Evolutionary conservation across 2,797 vertebrate genomes (phyloP).

Genomic region (Mormyrops boulengeri): DNA sequence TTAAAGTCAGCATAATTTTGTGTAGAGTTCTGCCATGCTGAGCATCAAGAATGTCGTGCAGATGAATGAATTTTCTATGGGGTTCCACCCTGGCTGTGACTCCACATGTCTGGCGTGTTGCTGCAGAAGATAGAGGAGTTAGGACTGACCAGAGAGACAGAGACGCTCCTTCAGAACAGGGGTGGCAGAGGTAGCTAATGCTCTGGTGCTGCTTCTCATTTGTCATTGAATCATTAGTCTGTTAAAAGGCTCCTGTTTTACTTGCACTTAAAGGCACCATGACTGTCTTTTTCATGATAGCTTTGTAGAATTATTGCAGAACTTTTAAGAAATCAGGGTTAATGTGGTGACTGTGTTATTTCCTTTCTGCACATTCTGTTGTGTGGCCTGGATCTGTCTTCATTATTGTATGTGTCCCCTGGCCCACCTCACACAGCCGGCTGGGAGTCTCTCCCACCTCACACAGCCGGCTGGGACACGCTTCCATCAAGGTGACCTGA

Average conservation of each 20-base stretch:
- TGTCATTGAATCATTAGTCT: background rate
- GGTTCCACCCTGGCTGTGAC: background rate
- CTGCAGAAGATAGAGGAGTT: background rate
- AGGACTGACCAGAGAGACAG: background rate
- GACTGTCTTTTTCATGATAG: slow-evolving; percentile 5
- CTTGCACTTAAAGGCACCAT: background rate
- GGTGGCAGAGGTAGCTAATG: background rate
- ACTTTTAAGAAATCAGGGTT: background rate
- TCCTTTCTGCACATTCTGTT: slow-evolving; percentile 31
- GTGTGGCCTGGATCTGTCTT: slow-evolving; percentile 46
- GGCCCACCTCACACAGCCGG: slow-evolving; percentile 44
- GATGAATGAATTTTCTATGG: background rate
- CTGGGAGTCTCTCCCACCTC: slow-evolving; percentile 42
- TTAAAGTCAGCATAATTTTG: background rate
- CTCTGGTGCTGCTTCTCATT: background rate
- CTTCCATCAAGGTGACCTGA: slow-evolving; percentile 60
- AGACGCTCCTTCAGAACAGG: background rate
- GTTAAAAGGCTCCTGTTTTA: background rate
- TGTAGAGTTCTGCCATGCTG: background rate
- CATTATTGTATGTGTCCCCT: slow-evolving; percentile 38
- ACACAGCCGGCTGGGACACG: slow-evolving; percentile 42
- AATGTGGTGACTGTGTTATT: slow-evolving; percentile 32
- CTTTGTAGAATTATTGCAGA: slow-evolving; percentile 24
- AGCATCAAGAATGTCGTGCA: background rate
- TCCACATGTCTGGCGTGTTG: background rate